Evolutionary conservation across 2,888 invertebrate species (phyloP).

Genomic region (Macrosiphum euphorbiae): DNA sequence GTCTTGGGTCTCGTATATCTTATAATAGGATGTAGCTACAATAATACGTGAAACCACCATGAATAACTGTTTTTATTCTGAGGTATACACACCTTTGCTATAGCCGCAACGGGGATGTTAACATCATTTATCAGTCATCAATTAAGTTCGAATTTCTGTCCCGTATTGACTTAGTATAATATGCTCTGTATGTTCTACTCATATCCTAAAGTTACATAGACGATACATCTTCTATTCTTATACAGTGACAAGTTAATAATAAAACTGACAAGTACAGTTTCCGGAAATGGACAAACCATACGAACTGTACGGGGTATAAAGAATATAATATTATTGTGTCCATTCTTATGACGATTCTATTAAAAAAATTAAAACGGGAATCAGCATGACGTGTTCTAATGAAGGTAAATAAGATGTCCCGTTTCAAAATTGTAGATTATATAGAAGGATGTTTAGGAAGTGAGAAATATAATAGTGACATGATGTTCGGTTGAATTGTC

Average conservation of each 20-base stretch:
- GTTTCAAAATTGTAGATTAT: background rate
- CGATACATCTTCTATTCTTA: background rate
- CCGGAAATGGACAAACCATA: background rate
- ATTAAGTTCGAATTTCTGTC: background rate
- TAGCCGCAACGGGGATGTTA: background rate
- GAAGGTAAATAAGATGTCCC: background rate
- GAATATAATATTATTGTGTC: background rate
- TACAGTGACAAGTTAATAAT: background rate
- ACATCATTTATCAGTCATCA: background rate
- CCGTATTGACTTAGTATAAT: background rate
- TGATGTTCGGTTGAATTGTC: background rate
- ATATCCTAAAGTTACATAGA: background rate
- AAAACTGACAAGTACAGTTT: background rate
- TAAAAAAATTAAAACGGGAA: background rate
- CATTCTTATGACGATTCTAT: background rate
- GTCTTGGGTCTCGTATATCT: background rate
- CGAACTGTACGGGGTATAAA: background rate
- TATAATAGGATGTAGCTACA: background rate
- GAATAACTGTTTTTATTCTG: background rate
- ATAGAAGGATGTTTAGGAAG: background rate
- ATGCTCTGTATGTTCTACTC: background rate
- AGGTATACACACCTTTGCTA: background rate
- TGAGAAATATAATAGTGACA: background rate
- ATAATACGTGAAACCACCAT: background rate
- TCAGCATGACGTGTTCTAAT: background rate